phyloP scores from a whole-genome alignment of 2,113 vertebrate genomes.

The Coregonus clupeaformis region DNA sequence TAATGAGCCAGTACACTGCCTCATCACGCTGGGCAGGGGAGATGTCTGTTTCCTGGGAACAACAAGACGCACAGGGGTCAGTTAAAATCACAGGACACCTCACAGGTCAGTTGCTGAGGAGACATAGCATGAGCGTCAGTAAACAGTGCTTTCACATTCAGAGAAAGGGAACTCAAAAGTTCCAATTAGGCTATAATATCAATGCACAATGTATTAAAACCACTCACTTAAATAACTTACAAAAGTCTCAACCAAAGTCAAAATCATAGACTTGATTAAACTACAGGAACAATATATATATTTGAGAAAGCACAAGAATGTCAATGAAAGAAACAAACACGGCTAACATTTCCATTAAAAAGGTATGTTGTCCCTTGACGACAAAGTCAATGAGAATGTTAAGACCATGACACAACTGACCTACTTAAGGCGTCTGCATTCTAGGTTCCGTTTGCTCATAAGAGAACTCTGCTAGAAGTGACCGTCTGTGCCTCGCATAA shows the following conservation, averaged over 20 bases:
- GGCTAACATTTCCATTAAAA: no score
- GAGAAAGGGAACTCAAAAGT: background rate
- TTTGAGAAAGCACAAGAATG: no score
- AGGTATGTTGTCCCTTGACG: background rate
- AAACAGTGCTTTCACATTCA: background rate
- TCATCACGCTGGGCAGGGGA: slow-evolving; percentile 95
- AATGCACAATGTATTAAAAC: background rate
- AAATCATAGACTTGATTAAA: background rate
- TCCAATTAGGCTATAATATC: background rate
- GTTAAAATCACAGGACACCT: background rate
- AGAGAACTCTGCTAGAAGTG: no score
- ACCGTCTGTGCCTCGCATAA: background rate
- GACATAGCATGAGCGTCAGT: background rate
- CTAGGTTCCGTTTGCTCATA: background rate
- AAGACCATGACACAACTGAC: background rate
- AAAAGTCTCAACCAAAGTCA: background rate
- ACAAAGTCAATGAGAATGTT: background rate
- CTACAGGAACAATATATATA: background rate
- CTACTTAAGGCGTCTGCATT: background rate
- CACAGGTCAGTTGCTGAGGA: background rate
- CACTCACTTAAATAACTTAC: background rate
- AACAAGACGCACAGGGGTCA: slow-evolving; percentile 27
- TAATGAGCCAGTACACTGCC: slow-evolving; percentile 90
- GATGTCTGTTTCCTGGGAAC: slow-evolving; percentile 86
- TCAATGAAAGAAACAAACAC: no score